Percentiles rank a stretch among this genome's conserved stretches.
Evolutionary conservation across 2,888 invertebrate genomes (phyloP).

Genomic region (Drosophila hamatofila): DNA sequence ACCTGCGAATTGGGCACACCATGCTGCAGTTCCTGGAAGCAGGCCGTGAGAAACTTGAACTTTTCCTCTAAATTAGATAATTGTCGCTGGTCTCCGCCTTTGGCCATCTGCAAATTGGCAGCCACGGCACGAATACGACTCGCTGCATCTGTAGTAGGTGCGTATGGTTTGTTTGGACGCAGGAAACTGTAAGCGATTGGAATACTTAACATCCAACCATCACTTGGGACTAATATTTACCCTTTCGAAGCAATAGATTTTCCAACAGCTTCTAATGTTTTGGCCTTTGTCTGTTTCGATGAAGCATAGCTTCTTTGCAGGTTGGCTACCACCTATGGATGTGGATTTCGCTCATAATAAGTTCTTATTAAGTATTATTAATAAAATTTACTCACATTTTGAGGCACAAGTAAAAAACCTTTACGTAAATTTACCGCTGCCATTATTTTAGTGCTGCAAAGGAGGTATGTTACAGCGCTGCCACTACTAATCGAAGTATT

Average conservation of each 20-base stretch:
- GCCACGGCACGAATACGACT: conserved; percentile 88
- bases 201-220: neutral
- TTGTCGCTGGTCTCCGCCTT: conserved; percentile 75
- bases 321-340: conserved; percentile 40
- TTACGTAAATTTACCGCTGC: conserved; percentile 70
- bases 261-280: conserved; percentile 86
- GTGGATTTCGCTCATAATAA: neutral
- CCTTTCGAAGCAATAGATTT: conserved; percentile 90
- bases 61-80: conserved; percentile 85
- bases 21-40: conserved; percentile 90
- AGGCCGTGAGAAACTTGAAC: conserved; percentile 89
- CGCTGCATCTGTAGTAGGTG: conserved; percentile 89
- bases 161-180: conserved; percentile 90
- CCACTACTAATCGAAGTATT: neutral
- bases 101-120: conserved; percentile 86
- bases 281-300: conserved; percentile 84
- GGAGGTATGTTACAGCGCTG: conserved; percentile 3
- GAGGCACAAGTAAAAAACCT: conserved; percentile 43
- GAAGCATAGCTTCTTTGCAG: conserved; percentile 71
- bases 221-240: conserved; percentile 82
- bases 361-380: neutral
- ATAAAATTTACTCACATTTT: conserved; percentile 58
- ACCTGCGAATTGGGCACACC: conserved; percentile 93
- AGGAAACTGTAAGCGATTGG: conserved; percentile 88
- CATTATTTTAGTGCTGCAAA: conserved; percentile 46